Percentiles rank a stretch among this genome's conserved stretches.
Conservation (phyloP, 2,888 invertebrate species). For the Plagodis dolabraria region DNA sequence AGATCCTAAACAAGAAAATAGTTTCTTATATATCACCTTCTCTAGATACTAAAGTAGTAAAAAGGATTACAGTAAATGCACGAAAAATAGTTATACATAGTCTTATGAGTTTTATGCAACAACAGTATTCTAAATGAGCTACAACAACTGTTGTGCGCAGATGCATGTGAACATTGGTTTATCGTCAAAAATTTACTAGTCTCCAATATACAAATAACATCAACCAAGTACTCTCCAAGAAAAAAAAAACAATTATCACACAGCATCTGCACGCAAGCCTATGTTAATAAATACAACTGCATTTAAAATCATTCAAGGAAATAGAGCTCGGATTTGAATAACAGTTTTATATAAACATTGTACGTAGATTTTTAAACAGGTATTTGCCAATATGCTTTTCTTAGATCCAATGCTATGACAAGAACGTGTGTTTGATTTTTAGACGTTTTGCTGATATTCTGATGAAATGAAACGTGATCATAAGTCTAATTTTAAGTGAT, state of each 20-base stretch:
- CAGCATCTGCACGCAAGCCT: constrained; percentile 63
- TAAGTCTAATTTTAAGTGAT: too few species aligned
- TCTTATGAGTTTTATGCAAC: constrained; percentile 70
- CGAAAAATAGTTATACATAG: constrained; percentile 82
- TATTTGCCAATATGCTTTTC: constrained; percentile 6
- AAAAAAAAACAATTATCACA: constrained; percentile 19
- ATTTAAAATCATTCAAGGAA: constrained; percentile 16
- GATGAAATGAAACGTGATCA: too few species aligned
- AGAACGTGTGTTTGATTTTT: too few species aligned
- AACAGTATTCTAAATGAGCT: constrained; percentile 65
- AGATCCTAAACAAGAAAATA: constrained; percentile 71
- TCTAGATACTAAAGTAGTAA: constrained; percentile 74
- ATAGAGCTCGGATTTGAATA: constrained; percentile 13
- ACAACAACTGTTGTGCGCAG: constrained; percentile 64
- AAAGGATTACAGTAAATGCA: constrained; percentile 83
- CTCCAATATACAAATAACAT: constrained; percentile 1
- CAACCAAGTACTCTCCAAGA: constrained; percentile 1
- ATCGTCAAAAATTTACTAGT: neutral
- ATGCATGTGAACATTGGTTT: constrained; percentile 33
- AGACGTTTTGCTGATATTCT: too few species aligned
- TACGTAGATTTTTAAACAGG: neutral
- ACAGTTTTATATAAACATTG: constrained; percentile 2
- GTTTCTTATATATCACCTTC: constrained; percentile 78
- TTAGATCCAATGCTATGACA: neutral
- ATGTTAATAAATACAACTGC: constrained; percentile 50